These are phyloP conservation scores for Ips nitidus DNA, from an alignment of 1,140 invertebrate species.

Conservation along the genomic window DNA sequence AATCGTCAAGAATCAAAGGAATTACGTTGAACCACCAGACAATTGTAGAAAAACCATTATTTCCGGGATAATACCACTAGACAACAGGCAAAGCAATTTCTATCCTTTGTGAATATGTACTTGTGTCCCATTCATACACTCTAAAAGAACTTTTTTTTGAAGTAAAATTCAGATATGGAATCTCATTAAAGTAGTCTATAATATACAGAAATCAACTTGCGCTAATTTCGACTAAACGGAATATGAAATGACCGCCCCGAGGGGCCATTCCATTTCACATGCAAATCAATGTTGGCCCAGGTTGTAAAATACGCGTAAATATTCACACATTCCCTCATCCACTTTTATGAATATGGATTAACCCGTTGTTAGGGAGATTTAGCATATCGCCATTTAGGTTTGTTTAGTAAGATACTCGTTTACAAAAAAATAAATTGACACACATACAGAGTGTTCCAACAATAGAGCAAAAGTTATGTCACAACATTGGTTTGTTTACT, in stretches of 20 bases:
- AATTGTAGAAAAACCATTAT: neutral
- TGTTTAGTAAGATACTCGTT: too few species aligned
- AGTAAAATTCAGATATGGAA: too few species aligned
- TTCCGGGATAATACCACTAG: neutral
- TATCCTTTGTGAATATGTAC: too few species aligned
- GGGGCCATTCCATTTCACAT: conserved; percentile 25
- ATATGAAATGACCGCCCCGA: conserved; percentile 15
- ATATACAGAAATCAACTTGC: conserved; percentile 3
- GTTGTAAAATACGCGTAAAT: conserved; percentile 33
- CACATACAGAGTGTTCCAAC: too few species aligned
- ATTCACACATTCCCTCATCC: conserved; percentile 28
- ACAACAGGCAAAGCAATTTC: too few species aligned
- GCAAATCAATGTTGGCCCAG: conserved; percentile 33
- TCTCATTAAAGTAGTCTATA: too few species aligned
- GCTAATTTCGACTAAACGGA: conserved; percentile 24
- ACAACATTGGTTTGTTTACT: too few species aligned
- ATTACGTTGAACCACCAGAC: neutral
- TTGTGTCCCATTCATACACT: too few species aligned
- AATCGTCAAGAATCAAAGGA: conserved; percentile 1
- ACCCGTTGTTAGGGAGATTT: conserved; percentile 17
- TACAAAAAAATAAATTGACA: too few species aligned
- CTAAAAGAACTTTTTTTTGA: too few species aligned
- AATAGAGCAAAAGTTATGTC: too few species aligned
- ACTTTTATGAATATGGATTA: conserved; percentile 34
- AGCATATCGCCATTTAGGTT: neutral